Evolutionary conservation across 2,797 vertebrate genomes (phyloP).

Genomic region (Phylloscopus collybita): DNA sequence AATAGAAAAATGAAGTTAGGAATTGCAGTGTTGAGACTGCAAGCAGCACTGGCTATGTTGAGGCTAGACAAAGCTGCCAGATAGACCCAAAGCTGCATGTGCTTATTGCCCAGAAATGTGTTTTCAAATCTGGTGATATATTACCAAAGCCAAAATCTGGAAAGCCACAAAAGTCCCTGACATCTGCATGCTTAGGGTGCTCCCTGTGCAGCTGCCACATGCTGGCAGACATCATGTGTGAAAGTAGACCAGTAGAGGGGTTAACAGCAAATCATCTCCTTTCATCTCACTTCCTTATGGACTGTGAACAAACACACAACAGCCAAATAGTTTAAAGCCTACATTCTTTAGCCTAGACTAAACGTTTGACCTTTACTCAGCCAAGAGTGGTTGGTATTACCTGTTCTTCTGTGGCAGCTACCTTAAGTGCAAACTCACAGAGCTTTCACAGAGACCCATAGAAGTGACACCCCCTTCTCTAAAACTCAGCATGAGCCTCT

Average conservation of each 20-base stretch:
- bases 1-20: background rate
- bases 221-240: background rate
- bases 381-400: background rate
- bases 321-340: background rate
- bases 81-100: background rate
- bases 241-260: background rate
- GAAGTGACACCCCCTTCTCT: background rate
- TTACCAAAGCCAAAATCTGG: background rate
- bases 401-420: background rate
- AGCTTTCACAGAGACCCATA: background rate
- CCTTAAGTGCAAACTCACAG: background rate
- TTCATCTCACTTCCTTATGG: background rate
- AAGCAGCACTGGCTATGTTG: background rate
- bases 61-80: background rate
- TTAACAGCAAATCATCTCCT: background rate
- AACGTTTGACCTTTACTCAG: background rate
- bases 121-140: background rate
- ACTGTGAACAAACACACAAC: background rate
- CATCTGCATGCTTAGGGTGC: background rate
- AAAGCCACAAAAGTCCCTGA: background rate
- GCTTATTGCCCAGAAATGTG: background rate
- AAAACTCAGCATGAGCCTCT: rapidly evolving
- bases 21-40: background rate
- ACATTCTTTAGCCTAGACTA: background rate
- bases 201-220: no score